Base-by-base conservation (phyloP, 1,140 invertebrate genomes). In the Forficula auricularia region DNA sequence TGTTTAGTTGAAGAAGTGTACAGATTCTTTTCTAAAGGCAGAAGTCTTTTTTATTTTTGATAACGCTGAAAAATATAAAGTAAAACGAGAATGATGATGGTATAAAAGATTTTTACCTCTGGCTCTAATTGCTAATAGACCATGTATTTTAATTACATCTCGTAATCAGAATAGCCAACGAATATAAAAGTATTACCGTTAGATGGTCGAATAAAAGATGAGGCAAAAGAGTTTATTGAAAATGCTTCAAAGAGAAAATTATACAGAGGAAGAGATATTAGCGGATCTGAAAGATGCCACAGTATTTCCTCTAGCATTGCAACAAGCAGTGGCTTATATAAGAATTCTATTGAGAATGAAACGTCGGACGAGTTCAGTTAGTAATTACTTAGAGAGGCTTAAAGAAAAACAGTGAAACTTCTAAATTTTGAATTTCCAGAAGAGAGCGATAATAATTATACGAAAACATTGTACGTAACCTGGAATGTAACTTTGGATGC, bases 31-130 rank as follows among this genome's bases (percentile, higher is more conserved):
- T 14, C 35, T 3, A 40, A 49, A 12, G 19, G 38, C 13, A 50
- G 37, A 18, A 35, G 50, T 32, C 48, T n/a, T 53, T 15, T 53
- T 53, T 27, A 43, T 53, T 31, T 53, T 53, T 44, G 51, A 53
- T 40, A 52, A 52, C 37, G 51, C 48, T 37, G 32, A 43, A 36
- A 43, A 43, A 27, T 50, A 47, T 38, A 44, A 47, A 46, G 22
- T 2, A 10, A 4, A 12, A 2, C 35, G 15, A 3, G 44, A 46
- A 22, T n/a, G n/a, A n/a, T 3, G 19, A 8, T 43, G 46, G 3
- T 38, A 37, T 3, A 42, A 50, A 9, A 33, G 37, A 46, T 42
- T 50, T 27, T 42, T 42, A 2, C 13, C 12, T 35, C 3, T 39
- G 15, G 8, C 42, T 9, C 19, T 6, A 4, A 19, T 22, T 32